Conservation (phyloP, 2,113 vertebrate genomes). For the Notechis scutatus region DNA sequence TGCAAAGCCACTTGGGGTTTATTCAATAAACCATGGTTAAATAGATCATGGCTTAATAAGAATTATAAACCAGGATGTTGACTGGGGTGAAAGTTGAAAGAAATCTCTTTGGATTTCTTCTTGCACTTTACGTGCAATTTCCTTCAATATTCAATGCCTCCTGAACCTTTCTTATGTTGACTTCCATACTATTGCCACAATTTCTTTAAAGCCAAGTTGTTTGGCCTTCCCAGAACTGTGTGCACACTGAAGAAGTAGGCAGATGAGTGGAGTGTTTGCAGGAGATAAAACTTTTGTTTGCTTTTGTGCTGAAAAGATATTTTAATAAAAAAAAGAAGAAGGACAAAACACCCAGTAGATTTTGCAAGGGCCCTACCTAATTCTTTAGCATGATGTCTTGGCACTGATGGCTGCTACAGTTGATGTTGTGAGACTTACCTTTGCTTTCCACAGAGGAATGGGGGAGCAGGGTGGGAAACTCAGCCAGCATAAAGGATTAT, state of each 20-base stretch:
- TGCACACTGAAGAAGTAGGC: slow-evolving; percentile 32
- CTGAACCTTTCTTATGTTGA: slow-evolving; percentile 28
- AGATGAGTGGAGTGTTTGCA: slow-evolving; percentile 59
- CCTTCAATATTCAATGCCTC: background rate
- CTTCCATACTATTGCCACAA: background rate
- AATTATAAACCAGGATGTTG: background rate
- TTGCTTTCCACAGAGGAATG: slow-evolving; percentile 24
- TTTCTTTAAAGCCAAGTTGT: slow-evolving; percentile 32
- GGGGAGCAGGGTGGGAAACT: background rate
- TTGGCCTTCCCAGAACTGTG: slow-evolving; percentile 42
- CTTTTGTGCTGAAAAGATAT: background rate
- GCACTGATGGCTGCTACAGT: slow-evolving; percentile 37
- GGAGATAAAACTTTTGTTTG: slow-evolving; percentile 65
- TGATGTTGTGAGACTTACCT: slow-evolving; percentile 53
- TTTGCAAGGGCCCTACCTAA: slow-evolving; percentile 18
- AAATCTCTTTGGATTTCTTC: slow-evolving; percentile 1
- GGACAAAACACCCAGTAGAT: background rate
- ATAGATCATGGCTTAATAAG: background rate
- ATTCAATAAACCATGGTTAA: background rate
- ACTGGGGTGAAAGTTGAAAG: background rate
- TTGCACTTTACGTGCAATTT: slow-evolving; percentile 1
- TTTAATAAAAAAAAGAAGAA: background rate
- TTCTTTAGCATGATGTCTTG: slow-evolving; percentile 33
- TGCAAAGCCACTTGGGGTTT: background rate
- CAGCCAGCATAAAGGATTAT: background rate